Evolutionary conservation across 1,140 invertebrate species (phyloP), one percentile per base, ranked within the genome.

Genomic region (Bombus fervidus): DNA sequence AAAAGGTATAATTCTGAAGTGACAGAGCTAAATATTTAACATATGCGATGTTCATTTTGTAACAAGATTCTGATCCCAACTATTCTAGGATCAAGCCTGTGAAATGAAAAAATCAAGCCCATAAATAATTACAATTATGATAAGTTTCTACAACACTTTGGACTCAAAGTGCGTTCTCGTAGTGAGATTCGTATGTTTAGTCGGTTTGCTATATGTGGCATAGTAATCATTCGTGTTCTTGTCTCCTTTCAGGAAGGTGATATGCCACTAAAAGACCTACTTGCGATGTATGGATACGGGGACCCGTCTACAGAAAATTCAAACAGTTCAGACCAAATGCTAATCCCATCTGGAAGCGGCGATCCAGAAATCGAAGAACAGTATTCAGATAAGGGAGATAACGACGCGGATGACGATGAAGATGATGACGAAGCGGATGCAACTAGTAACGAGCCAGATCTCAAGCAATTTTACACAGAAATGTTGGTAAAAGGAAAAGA

Each of bases 221-320:
- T 90, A 73, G 86, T 92, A 74, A 91, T 89, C 80, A 86, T 82
- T 74, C 73, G 47, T 84, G 47, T 91, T 85, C 83, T 76, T 82
- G 83, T 91, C 69, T 87, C 69, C 64, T 91, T 88, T 88, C 71
- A 96, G 96, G 96, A 97, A 93, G 96, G 97, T 93, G 98, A 99
- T 95, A 99, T 99, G 98, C 99, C 99, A 86, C 96, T 99, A 88
- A 98, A 99, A 92, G 97, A 99, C 93, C 95, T 99, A 74, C 95
- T 99, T 87, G 98, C 98, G 18, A 96, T 98, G 95, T 99, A 99
- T 95, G 97, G 98, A 87, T 98, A 97, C 95, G 96, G 95, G 86
- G 93, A 95, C 87, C 91, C 93, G 9, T 92, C 91, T 9, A 91
- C 93, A 39, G 93, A 94, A 59, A 94, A 94, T 83, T 93, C 93